Evolutionary conservation across 2,113 vertebrate genomes (phyloP), one percentile per base, ranked within the genome.

Genomic region (Pollachius pollachius): DNA sequence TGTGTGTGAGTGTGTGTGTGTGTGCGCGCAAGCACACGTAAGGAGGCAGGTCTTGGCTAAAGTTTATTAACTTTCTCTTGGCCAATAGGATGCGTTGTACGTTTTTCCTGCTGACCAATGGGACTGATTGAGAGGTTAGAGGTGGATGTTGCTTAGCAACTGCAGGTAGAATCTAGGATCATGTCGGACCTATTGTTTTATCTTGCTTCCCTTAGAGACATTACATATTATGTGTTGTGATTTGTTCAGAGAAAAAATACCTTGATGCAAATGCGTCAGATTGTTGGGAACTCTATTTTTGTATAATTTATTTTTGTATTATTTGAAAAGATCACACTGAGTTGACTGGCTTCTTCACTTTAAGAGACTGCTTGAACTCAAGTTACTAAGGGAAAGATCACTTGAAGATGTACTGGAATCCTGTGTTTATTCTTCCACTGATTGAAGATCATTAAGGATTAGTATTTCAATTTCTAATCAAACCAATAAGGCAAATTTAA

Each of bases 61-160:
- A 92, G 90, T 92, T 93, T 91, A 92, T 92, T 92, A 92, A 92
- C 90, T 90, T 91, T 84, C 84, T 88, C 81, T 84, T 41, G 89
- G 89, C 92, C 91, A 93, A 93, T 93, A 56, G 81, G 88, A 78
- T 37, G 75, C 80, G 71, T 76, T 81, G 85, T 87, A 84, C 88
- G 89, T 90, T 88, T 85, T 88, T 81, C 85, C 81, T 68, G 70
- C 83, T 87, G 84, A 88, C 91, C 89, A 93, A 93, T 93, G 78
- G 87, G 85, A 79, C 78, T 75, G 81, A 82, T 76, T 69, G 83
- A 90, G 88, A 90, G 88, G 85, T 88, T 87, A 90, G 89, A 91
- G 88, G 90, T 89, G 88, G 90, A 91, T 91, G 92, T 93, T 93
- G 92, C 92, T 92, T 93, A 92, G 92, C 92, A 93, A 93, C 92